Conservation (phyloP, 1,140 invertebrate species). For the Bombus haemorrhoidalis region DNA sequence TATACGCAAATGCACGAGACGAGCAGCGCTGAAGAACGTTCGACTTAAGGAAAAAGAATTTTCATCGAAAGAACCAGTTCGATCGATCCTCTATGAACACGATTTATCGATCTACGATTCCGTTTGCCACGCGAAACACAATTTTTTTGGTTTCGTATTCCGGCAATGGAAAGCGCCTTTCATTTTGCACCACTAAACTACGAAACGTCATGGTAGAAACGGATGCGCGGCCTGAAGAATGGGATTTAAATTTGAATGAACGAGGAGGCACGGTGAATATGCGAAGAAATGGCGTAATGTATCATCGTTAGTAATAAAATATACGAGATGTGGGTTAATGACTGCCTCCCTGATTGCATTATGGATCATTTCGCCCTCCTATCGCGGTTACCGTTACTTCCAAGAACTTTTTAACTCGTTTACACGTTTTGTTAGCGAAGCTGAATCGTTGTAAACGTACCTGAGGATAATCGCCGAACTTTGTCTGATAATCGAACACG, state of each 20-base stretch:
- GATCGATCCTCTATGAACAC: no score
- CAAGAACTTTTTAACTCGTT: neutral
- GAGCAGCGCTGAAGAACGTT: neutral
- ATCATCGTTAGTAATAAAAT: constrained; percentile 52
- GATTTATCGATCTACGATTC: neutral
- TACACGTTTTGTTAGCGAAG: neutral
- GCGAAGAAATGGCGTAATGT: constrained; percentile 34
- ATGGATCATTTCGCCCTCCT: neutral
- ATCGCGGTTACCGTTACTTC: no score
- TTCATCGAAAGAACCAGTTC: no score
- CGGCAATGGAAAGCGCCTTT: constrained; percentile 9
- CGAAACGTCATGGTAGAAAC: constrained; percentile 27
- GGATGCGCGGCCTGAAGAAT: constrained; percentile 33
- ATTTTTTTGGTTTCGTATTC: constrained; percentile 13
- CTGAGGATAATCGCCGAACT: constrained; percentile 94
- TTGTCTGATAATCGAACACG: constrained; percentile 97
- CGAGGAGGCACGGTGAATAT: neutral
- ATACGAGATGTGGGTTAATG: constrained; percentile 31
- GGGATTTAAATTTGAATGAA: constrained; percentile 37
- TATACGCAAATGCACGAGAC: no score
- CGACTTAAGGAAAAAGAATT: neutral
- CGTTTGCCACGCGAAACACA: neutral
- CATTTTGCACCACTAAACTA: neutral
- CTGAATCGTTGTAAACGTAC: constrained; percentile 79
- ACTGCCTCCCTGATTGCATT: constrained; percentile 21